These are phyloP conservation scores for Lota lota DNA, from an alignment of 2,113 vertebrate species.

Conservation along the genomic window DNA sequence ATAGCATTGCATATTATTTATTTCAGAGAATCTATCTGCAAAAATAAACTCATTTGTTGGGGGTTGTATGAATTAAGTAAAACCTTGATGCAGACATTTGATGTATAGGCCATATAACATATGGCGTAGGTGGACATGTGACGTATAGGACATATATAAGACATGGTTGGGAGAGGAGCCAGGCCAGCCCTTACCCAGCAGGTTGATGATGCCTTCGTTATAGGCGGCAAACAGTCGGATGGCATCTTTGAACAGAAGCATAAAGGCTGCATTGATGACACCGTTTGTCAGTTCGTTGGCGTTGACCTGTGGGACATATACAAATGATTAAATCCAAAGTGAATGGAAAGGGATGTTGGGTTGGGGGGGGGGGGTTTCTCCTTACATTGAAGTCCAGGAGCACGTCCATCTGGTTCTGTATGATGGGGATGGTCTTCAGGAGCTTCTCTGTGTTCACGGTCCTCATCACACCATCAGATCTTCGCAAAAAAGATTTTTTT, in stretches of 20 bases:
- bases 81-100: too few relatives aligned
- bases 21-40: too few relatives aligned
- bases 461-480: slow-evolving; percentile 93
- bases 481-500: slow-evolving; percentile 36
- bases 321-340: neutral
- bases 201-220: slow-evolving; percentile 96
- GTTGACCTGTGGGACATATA: slow-evolving; percentile 79
- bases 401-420: slow-evolving; percentile 91
- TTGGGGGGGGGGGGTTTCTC: neutral
- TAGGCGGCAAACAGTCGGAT: slow-evolving; percentile 95
- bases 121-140: too few relatives aligned
- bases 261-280: slow-evolving; percentile 96
- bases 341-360: neutral
- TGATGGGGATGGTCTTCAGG: slow-evolving; percentile 90
- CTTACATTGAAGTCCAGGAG: slow-evolving; percentile 94
- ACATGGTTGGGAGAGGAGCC: too few relatives aligned
- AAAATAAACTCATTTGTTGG: too few relatives aligned
- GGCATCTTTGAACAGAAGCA: slow-evolving; percentile 97
- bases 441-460: slow-evolving; percentile 95
- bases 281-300: slow-evolving; percentile 96
- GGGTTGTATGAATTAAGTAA: too few relatives aligned
- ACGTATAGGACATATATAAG: too few relatives aligned
- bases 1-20: too few relatives aligned
- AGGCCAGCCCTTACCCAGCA: slow-evolving; percentile 80
- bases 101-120: too few relatives aligned